phyloP scores from a whole-genome alignment of 2,888 invertebrate species.

The Drosophila dives region DNA sequence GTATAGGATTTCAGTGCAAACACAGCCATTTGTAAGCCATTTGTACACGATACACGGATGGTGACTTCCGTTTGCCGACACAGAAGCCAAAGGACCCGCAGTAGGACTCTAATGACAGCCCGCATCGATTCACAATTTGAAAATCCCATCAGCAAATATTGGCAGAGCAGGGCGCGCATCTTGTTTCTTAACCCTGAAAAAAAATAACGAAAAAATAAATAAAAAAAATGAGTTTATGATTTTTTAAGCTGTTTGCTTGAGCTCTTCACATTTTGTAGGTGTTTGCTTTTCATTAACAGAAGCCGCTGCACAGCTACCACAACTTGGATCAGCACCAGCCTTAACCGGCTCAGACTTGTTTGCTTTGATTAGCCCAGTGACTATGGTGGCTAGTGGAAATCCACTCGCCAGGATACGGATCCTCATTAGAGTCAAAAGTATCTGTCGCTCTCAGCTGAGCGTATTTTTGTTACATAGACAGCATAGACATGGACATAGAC shows the following conservation, averaged over 20 bases:
- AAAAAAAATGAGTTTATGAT: constrained; percentile 67
- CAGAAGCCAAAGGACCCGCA: constrained; percentile 34
- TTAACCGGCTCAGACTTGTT: constrained; percentile 38
- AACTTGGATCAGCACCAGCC: constrained; percentile 17
- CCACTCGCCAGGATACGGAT: constrained; percentile 49
- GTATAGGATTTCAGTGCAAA: constrained; percentile 69
- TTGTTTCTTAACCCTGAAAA: constrained; percentile 23
- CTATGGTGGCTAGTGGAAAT: constrained; percentile 60
- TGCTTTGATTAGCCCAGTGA: constrained; percentile 69
- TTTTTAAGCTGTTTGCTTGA: constrained; percentile 76
- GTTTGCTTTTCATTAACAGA: constrained; percentile 77
- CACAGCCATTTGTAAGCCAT: constrained; percentile 73
- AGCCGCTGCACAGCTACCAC: constrained; percentile 40
- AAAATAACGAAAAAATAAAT: neutral
- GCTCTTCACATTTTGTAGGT: constrained; percentile 68
- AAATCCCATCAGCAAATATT: constrained; percentile 74
- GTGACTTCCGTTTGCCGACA: constrained; percentile 53
- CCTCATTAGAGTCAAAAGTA: constrained; percentile 68
- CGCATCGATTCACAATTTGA: constrained; percentile 38
- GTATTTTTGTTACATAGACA: constrained; percentile 6
- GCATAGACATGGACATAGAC: constrained; percentile 33
- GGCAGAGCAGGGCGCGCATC: constrained; percentile 37
- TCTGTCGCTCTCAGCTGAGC: constrained; percentile 25
- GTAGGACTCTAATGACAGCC: constrained; percentile 46
- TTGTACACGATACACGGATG: constrained; percentile 59